phyloP scores from a whole-genome alignment of 2,113 vertebrate species.

The Mustela nigripes region DNA sequence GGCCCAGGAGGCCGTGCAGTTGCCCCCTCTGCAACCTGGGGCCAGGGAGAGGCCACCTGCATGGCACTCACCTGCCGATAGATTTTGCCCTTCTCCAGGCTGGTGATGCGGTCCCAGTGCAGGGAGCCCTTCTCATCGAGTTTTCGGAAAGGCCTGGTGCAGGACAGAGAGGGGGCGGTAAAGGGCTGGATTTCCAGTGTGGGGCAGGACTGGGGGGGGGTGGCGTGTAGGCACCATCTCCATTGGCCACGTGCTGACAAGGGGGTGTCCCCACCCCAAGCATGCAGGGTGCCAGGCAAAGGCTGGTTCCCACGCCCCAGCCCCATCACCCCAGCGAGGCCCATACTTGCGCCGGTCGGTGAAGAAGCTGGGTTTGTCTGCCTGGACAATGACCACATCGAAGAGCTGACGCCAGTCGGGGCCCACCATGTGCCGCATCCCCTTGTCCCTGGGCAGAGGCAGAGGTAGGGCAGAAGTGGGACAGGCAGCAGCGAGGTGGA shows the following conservation, averaged over 20 bases:
- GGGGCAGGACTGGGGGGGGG: background rate
- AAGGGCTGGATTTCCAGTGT: background rate
- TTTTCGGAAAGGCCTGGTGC: conserved; percentile 89
- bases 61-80: conserved; percentile 89
- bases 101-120: conserved; percentile 91
- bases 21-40: background rate
- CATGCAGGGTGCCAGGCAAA: background rate
- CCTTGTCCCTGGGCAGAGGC: conserved; percentile 87
- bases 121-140: conserved; percentile 90
- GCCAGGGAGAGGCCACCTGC: background rate
- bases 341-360: conserved; percentile 90
- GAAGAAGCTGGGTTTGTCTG: conserved; percentile 92
- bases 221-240: too few species aligned
- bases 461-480: background rate
- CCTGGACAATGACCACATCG: conserved; percentile 91
- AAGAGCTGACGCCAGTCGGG: conserved; percentile 91
- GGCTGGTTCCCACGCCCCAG: background rate
- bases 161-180: rapidly evolving
- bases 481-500: background rate
- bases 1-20: rapidly evolving
- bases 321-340: background rate
- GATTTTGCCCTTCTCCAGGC: conserved; percentile 91
- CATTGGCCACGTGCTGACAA: background rate
- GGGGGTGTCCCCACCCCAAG: background rate
- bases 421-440: conserved; percentile 92